A percentile compares a stretch with the other conserved stretches of the same genome.
Conservation (phyloP, 2,888 invertebrate genomes). For the Gryllus longicercus region DNA sequence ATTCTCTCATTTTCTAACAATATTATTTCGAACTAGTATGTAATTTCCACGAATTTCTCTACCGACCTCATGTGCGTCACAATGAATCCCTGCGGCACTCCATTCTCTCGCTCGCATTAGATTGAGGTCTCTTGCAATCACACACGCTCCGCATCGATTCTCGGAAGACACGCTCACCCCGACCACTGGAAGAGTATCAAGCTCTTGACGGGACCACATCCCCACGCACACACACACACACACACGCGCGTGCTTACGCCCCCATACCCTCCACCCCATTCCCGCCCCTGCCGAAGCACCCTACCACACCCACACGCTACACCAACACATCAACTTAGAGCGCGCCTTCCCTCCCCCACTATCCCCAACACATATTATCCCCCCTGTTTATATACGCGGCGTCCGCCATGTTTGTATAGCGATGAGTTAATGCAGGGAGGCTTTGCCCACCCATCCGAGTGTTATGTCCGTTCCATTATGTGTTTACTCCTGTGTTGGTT, state of each 20-base stretch:
- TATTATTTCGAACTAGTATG: too few species aligned
- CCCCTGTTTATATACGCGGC: conserved; percentile 6
- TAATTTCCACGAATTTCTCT: too few species aligned
- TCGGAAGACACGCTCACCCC: too few species aligned
- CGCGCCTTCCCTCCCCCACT: background rate
- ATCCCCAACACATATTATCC: background rate
- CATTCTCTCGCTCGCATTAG: too few species aligned
- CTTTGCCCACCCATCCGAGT: conserved; percentile 6
- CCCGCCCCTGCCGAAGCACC: background rate
- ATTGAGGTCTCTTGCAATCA: too few species aligned
- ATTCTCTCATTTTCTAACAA: too few species aligned
- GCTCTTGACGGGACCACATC: too few species aligned
- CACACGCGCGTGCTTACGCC: background rate
- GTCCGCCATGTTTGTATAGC: background rate
- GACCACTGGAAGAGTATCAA: too few species aligned
- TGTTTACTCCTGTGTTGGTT: conserved; percentile 17
- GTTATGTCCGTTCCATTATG: conserved; percentile 17
- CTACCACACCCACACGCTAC: background rate
- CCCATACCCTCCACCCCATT: background rate
- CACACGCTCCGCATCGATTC: too few species aligned
- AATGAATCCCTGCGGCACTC: too few species aligned
- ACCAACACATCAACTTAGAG: background rate
- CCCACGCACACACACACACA: too few species aligned
- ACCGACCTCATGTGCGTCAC: too few species aligned
- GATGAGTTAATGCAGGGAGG: conserved; percentile 10